These are phyloP conservation scores for Lepidocyrtinus sp. DNA, from an alignment of 2,888 invertebrate genomes.

Conservation along the genomic window DNA sequence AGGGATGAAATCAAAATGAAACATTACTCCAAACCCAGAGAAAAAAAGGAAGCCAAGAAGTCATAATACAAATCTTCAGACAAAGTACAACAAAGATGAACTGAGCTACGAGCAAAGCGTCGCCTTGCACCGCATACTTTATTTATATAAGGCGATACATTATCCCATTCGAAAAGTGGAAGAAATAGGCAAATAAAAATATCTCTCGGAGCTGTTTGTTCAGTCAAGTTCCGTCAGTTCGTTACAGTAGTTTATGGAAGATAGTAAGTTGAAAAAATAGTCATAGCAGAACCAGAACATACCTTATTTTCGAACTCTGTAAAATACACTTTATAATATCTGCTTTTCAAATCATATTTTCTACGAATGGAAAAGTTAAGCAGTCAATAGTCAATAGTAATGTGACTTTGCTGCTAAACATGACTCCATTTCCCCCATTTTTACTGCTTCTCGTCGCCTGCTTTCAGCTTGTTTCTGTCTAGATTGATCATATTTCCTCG, in stretches of 20 bases:
- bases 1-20: slow-evolving; percentile 45
- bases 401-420: too few relatives aligned
- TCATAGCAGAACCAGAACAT: too few relatives aligned
- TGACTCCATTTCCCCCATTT: too few relatives aligned
- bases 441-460: too few relatives aligned
- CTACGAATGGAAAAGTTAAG: too few relatives aligned
- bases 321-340: too few relatives aligned
- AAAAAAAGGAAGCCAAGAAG: slow-evolving; percentile 17
- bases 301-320: too few relatives aligned
- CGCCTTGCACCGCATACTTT: neutral
- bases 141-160: neutral
- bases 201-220: neutral
- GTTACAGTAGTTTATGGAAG: neutral
- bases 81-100: neutral
- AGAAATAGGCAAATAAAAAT: neutral
- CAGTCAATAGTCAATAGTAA: too few relatives aligned
- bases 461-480: too few relatives aligned
- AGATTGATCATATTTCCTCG: too few relatives aligned
- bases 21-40: slow-evolving; percentile 24
- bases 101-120: neutral
- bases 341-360: neutral
- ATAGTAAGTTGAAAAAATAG: neutral
- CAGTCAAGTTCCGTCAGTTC: neutral
- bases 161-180: neutral
- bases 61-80: slow-evolving; percentile 4